These are phyloP conservation scores for Orthosia cruda DNA, from an alignment of 2,888 invertebrate genomes.

Conservation along the genomic window DNA sequence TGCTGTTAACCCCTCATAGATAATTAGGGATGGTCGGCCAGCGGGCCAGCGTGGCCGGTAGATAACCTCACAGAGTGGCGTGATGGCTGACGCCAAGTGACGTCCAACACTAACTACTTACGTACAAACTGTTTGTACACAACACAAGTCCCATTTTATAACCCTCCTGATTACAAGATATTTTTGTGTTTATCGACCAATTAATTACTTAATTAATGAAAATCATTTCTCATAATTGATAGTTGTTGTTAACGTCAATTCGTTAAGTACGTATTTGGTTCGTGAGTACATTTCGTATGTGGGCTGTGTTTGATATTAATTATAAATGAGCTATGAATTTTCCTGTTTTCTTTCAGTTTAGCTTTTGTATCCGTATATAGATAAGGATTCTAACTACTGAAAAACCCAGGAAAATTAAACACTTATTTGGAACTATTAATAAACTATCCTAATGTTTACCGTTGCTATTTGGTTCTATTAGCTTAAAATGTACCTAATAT, in stretches of 20 bases:
- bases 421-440: background rate
- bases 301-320: slow-evolving; percentile 9
- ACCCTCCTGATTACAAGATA: slow-evolving; percentile 48
- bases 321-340: slow-evolving; percentile 1
- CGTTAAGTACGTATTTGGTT: slow-evolving; percentile 25
- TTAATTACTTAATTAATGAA: slow-evolving; percentile 53
- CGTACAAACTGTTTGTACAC: slow-evolving; percentile 68
- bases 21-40: slow-evolving; percentile 79
- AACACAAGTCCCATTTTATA: slow-evolving; percentile 32
- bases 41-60: slow-evolving; percentile 67
- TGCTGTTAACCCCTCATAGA: slow-evolving; percentile 67
- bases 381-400: background rate
- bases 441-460: background rate
- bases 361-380: background rate
- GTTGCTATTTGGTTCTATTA: background rate
- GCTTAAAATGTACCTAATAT: background rate
- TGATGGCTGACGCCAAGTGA: slow-evolving; percentile 81
- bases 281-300: background rate
- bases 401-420: background rate
- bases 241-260: slow-evolving; percentile 34
- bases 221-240: slow-evolving; percentile 52
- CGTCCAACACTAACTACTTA: slow-evolving; percentile 49
- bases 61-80: slow-evolving; percentile 85
- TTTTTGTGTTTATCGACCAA: slow-evolving; percentile 58
- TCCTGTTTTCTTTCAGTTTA: slow-evolving; percentile 12